These are phyloP conservation scores for Poeciliopsis paucimaculata DNA, from an alignment of 2,797 vertebrate species.

Conservation along the genomic window DNA sequence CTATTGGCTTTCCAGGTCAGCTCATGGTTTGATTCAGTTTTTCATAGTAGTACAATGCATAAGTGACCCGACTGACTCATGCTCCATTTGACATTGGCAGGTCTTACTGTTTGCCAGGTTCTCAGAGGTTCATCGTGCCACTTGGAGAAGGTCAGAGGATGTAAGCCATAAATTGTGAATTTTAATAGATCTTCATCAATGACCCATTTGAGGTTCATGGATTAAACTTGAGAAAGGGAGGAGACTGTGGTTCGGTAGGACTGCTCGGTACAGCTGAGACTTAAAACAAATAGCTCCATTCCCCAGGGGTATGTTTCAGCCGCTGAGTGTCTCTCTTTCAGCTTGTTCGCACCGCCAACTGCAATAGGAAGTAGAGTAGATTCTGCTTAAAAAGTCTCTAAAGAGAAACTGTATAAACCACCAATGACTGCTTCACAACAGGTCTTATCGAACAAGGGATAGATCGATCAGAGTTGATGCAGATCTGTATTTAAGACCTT, in stretches of 20 bases:
- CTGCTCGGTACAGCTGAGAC: conserved; percentile 54
- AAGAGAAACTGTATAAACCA: conserved; percentile 33
- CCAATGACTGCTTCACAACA: conserved; percentile 31
- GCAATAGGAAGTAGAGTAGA: conserved; percentile 66
- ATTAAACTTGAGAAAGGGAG: conserved; percentile 34
- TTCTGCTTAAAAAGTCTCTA: conserved; percentile 37
- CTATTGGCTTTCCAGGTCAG: not conserved
- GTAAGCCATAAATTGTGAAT: conserved; percentile 16
- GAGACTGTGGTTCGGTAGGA: conserved; percentile 15
- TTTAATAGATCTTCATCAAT: conserved; percentile 7
- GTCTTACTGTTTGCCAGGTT: not conserved
- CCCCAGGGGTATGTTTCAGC: conserved; percentile 55
- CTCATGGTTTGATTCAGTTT: not conserved
- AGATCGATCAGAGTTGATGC: conserved; percentile 11
- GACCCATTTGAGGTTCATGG: conserved; percentile 16
- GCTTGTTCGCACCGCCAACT: conserved; percentile 54
- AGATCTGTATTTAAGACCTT: not conserved
- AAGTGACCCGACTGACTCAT: not conserved
- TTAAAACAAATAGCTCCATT: conserved; percentile 51
- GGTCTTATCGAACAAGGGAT: conserved; percentile 51
- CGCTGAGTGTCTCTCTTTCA: conserved; percentile 69
- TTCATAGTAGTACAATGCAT: not conserved
- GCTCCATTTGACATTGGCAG: not conserved
- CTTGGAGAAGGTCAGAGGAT: not conserved
- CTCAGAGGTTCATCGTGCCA: not conserved